phyloP scores from a whole-genome alignment of 2,888 invertebrate species.

The Polydrusus tereticollis region DNA sequence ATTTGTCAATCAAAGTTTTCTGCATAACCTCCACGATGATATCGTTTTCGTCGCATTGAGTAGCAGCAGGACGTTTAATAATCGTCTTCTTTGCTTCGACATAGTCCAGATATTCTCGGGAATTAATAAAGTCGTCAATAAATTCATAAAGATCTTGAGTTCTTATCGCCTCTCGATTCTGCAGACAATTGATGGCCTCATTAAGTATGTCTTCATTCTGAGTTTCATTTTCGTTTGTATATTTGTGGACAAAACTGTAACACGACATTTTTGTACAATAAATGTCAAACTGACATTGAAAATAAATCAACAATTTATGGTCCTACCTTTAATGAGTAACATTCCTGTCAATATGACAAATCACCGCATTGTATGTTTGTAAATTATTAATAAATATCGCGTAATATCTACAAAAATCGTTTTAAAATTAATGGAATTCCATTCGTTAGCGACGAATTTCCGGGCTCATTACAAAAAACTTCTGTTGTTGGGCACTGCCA shows the following conservation, averaged over 20 bases:
- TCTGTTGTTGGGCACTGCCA: conserved; percentile 34
- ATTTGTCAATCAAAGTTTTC: conserved; percentile 20
- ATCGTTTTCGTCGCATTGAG: conserved; percentile 49
- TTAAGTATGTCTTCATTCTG: conserved; percentile 31
- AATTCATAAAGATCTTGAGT: conserved; percentile 48
- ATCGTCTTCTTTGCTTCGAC: conserved; percentile 48
- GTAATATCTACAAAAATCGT: background rate
- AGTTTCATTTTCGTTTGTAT: background rate
- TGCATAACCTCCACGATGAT: conserved; percentile 26
- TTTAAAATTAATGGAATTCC: conserved; percentile 36
- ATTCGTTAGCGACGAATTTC: conserved; percentile 23
- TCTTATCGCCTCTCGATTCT: conserved; percentile 37
- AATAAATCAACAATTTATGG: background rate
- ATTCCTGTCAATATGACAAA: too few relatives aligned
- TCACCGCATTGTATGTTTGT: background rate
- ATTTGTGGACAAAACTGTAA: background rate
- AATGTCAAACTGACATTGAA: background rate
- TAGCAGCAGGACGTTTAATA: conserved; percentile 30
- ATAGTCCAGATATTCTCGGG: conserved; percentile 53
- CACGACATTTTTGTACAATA: conserved; percentile 5
- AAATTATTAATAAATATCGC: background rate
- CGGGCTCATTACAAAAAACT: conserved; percentile 44
- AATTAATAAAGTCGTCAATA: conserved; percentile 53
- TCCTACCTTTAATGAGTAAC: too few relatives aligned
- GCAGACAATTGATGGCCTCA: conserved; percentile 26